Evolutionary conservation across 2,797 vertebrate genomes (phyloP).

Genomic region (Tinamus major): DNA sequence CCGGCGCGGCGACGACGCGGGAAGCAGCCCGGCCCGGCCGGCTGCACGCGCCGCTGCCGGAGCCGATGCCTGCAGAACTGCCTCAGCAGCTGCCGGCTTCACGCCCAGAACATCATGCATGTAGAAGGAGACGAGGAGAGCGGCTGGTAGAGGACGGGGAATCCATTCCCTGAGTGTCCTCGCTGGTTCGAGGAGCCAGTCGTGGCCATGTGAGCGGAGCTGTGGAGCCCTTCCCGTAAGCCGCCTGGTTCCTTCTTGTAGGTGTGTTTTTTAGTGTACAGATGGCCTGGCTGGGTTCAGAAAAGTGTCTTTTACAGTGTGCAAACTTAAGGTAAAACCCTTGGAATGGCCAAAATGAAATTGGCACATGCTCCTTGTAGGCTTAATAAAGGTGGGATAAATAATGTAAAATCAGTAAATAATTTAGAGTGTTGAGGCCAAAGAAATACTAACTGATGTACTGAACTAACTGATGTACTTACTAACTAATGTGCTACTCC

Average conservation of each 20-base stretch:
- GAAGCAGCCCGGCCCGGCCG: background rate
- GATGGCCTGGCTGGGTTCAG: background rate
- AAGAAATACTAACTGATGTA: background rate
- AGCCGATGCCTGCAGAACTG: background rate
- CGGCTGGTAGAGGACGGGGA: background rate
- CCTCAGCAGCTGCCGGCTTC: background rate
- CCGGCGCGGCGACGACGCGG: fast-evolving
- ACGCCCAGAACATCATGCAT: background rate
- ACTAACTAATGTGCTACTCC: background rate
- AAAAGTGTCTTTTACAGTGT: background rate
- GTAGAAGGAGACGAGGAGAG: background rate
- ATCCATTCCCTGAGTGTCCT: background rate
- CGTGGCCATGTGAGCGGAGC: background rate
- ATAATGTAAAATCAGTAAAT: background rate
- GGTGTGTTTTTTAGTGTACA: background rate
- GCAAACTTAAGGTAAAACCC: background rate
- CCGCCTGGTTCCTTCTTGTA: background rate
- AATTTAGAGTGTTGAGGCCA: background rate
- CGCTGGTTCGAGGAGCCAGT: background rate
- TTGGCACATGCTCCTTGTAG: background rate
- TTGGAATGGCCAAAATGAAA: background rate
- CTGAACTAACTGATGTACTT: too few relatives aligned
- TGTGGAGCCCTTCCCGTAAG: background rate
- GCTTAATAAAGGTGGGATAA: background rate
- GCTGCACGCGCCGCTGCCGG: background rate